Evolutionary conservation across 2,797 vertebrate genomes (phyloP), one percentile per base, ranked within the genome.

Genomic region (Diplodus puntazzo): DNA sequence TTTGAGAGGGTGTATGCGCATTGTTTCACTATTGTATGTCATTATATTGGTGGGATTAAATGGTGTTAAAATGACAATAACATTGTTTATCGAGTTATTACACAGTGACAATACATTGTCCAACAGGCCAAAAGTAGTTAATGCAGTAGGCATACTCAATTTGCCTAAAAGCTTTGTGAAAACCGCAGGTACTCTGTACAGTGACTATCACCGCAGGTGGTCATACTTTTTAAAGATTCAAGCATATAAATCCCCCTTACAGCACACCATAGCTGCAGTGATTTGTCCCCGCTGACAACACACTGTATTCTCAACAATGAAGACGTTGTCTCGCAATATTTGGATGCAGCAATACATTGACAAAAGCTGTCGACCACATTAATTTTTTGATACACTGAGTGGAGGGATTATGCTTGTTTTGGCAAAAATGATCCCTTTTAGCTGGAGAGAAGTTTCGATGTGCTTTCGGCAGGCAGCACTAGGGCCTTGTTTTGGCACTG

Each of bases 401-500:
- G 2, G 0, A 59, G 18, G 53, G 49, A 79, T 73, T 61, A 43
- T 17, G 20, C 39, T 55, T 3, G 2, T 27, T 81, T 76, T 82
- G 66, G 66, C 69, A 69, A 64, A 30, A 81, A 73, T 75, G 58
- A 53, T 61, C 53, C 60, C 50, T 81, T 84, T 76, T 42, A 76
- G 66, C 70, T 25, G 1, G 69, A 80, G 79, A 78, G 78, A 80
- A 73, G 61, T 86, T 90, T 54, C 11, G 66, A 73, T 82, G 54
- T 27, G 23, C 79, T 72, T 80, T 77, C 81, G 69, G 81, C 69
- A 54, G 79, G 83, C 68, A 76, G 73, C 77, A 48, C 58, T 18
- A 72, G 57, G 66, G 72, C 76, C 84, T 87, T 84, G 80, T 81
- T 90, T 87, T 88, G 80, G 86, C 80, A 81, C 84, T 25, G 73